Conservation (phyloP, 2,113 vertebrate genomes). For the Mirza zaza region DNA sequence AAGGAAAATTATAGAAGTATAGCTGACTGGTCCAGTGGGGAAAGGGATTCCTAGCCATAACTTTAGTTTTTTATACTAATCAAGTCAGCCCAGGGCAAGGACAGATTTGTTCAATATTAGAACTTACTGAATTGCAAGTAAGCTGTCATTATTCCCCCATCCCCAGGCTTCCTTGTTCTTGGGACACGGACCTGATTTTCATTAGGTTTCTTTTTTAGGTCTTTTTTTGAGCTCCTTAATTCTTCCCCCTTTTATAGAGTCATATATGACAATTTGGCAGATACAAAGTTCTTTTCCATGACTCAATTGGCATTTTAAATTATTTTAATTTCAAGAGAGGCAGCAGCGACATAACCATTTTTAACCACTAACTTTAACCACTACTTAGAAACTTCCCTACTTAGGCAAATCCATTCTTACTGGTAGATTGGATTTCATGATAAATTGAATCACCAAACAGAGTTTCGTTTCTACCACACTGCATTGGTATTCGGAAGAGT, state of each 20-base stretch:
- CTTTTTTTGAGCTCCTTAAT: constrained; percentile 53
- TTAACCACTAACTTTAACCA: constrained; percentile 41
- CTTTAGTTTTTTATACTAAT: background rate
- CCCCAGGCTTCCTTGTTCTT: background rate
- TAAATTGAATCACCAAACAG: constrained; percentile 49
- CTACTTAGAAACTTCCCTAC: constrained; percentile 36
- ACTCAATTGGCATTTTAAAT: constrained; percentile 71
- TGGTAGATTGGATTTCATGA: constrained; percentile 49
- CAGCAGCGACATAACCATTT: constrained; percentile 57
- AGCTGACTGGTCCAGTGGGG: background rate
- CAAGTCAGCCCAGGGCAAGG: background rate
- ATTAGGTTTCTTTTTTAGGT: constrained; percentile 37
- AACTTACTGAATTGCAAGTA: constrained; percentile 9
- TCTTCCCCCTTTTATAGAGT: constrained; percentile 27
- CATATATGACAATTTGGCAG: constrained; percentile 46
- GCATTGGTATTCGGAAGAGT: constrained; percentile 23
- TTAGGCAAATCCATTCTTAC: constrained; percentile 48
- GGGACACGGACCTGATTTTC: background rate
- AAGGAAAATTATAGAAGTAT: background rate
- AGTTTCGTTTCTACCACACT: constrained; percentile 35
- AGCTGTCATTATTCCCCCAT: background rate
- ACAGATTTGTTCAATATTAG: constrained; percentile 10
- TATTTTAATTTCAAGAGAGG: constrained; percentile 71
- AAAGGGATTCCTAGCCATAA: constrained; percentile 2
- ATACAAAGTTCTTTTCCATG: constrained; percentile 49